Base-by-base conservation (phyloP, 2,797 vertebrate species). In the Trematomus bernacchii region DNA sequence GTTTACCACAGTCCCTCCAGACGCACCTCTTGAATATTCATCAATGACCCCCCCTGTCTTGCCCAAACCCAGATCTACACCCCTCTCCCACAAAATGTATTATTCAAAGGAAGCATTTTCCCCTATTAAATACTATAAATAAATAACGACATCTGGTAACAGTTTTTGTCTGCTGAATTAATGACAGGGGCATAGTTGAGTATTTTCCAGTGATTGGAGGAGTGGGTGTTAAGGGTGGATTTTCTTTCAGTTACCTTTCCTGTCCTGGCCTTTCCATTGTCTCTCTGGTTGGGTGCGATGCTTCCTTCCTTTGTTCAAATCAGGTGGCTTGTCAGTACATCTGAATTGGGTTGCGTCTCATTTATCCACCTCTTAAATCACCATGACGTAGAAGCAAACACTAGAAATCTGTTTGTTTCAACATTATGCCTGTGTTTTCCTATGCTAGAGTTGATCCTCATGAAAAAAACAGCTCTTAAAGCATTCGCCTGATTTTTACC, bases 121-220 rank as follows among this genome's bases (percentile, higher is more conserved):
- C 33, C 82, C 84, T 79, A 92, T 95, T 95, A 95, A 94, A 94
- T 85, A 89, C 84, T 84, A 91, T 93, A 91, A 94, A 95, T 95
- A 94, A 95, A 90, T 94, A 85, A 94, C 91, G 85, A 91, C 91
- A 93, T 93, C 87, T 93, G 90, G 90, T 92, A 90, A 92, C 89
- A 86, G 87, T 94, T 94, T 93, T 82, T 85, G 86, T 92, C 87
- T 90, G 76, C 75, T 88, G 90, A 90, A 91, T 88, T 90, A 92
- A 91, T 91, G 90, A 87, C 85, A 85, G 66, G 77, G 71, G 33
- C 57, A 68, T 57, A 50, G 65, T 67, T 1, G 61, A 80, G 81
- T 66, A 52, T 87, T 60, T 52, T 78, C 54, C 71, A 70, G 74
- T 85, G 85, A 86, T 82, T 84, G 67, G 71, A 77, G 52, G 77